phyloP scores from a whole-genome alignment of 2,797 vertebrate species.

The Scolopax bukidnonensis region DNA sequence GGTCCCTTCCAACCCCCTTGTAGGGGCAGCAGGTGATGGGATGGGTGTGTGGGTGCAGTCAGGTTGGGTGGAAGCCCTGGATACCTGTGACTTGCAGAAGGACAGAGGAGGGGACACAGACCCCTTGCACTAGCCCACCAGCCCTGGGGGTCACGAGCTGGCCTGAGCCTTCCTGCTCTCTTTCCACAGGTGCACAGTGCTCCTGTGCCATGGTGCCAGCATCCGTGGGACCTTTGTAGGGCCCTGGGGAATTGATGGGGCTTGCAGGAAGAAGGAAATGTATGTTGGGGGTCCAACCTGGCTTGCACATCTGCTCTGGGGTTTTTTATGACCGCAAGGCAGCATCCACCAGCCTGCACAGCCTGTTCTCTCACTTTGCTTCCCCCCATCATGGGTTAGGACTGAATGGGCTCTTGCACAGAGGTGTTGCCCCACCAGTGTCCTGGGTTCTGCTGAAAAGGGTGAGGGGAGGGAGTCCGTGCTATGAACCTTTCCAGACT shows the following conservation, averaged over 20 bases:
- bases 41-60: background rate
- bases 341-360: background rate
- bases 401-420: background rate
- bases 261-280: background rate
- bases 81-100: background rate
- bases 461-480: background rate
- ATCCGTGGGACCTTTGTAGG: background rate
- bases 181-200: background rate
- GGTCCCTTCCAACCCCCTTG: background rate
- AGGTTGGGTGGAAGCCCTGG: background rate
- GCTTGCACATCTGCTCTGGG: background rate
- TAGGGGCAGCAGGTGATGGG: background rate
- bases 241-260: background rate
- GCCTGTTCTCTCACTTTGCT: background rate
- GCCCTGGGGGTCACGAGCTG: fast-evolving
- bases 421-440: background rate
- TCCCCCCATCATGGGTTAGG: background rate
- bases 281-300: background rate
- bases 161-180: background rate
- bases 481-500: background rate
- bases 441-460: background rate
- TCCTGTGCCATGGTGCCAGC: background rate
- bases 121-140: background rate
- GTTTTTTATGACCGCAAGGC: background rate
- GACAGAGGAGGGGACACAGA: background rate